A percentile compares a stretch with the other conserved stretches of the same genome.
These are phyloP conservation scores for Acanthacorydalis orientalis DNA, from an alignment of 2,888 invertebrate species.

Conservation along the genomic window DNA sequence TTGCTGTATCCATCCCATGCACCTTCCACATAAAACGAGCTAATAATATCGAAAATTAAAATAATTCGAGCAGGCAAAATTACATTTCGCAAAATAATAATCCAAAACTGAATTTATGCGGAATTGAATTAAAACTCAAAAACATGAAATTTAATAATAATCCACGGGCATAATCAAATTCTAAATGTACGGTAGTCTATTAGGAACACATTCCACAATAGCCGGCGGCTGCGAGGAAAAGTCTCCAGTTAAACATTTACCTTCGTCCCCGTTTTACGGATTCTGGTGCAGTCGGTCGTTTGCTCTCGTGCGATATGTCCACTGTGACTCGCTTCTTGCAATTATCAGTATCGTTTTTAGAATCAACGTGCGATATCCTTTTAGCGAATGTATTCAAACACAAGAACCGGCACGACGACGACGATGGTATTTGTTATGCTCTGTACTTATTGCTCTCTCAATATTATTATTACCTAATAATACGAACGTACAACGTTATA, in stretches of 20 bases:
- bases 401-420: no score
- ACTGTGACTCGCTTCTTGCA: no score
- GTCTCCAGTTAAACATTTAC: conserved; percentile 1
- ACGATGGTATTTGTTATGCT: no score
- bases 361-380: no score
- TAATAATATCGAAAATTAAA: conserved; percentile 4
- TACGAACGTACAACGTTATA: background rate
- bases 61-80: conserved; percentile 3
- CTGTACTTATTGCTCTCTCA: no score
- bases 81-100: conserved; percentile 5
- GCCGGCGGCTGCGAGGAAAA: background rate
- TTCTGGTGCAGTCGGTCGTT: no score
- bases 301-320: no score
- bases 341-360: no score
- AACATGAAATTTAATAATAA: conserved; percentile 5
- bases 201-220: conserved; percentile 1
- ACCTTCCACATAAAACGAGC: background rate
- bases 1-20: background rate
- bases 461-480: no score
- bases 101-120: conserved; percentile 5
- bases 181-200: conserved; percentile 1
- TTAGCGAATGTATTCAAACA: no score
- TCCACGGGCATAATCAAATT: conserved; percentile 2
- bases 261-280: background rate
- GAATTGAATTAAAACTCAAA: conserved; percentile 7